These are phyloP conservation scores for Enteromius argenteus DNA, from an alignment of 2,797 vertebrate genomes.

Conservation along the genomic window DNA sequence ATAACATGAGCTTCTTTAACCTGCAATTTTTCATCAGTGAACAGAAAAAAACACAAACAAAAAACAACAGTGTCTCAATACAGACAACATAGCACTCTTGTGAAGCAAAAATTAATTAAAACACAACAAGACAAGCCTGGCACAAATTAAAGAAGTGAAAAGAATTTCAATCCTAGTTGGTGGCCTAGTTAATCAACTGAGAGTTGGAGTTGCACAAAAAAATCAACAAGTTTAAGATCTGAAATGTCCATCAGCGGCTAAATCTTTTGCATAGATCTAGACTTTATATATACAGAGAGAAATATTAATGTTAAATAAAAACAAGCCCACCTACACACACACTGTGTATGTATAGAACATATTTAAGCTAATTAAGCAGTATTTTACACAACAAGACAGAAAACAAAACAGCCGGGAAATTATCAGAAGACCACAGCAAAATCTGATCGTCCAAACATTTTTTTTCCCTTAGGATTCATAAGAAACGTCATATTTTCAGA, in stretches of 20 bases:
- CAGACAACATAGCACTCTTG: background rate
- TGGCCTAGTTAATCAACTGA: slow-evolving; percentile 2
- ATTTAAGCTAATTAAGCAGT: background rate
- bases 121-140: slow-evolving; percentile 1
- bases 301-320: background rate
- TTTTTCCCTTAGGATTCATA: background rate
- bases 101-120: slow-evolving; percentile 1
- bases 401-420: background rate
- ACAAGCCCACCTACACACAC: background rate
- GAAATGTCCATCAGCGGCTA: background rate
- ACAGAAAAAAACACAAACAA: background rate
- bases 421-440: background rate
- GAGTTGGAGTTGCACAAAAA: background rate
- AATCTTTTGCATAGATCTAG: background rate
- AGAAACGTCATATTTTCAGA: slow-evolving; percentile 29
- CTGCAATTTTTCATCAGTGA: slow-evolving; percentile 2
- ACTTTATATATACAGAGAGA: background rate
- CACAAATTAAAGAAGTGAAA: slow-evolving; percentile 12
- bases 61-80: background rate
- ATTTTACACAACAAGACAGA: background rate
- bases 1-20: slow-evolving; percentile 13
- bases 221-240: background rate
- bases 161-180: background rate
- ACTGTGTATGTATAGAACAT: background rate
- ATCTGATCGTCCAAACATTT: background rate